A percentile compares a stretch with the other conserved stretches of the same genome.
Evolutionary conservation across 2,113 vertebrate species (phyloP).

Genomic region (Sula dactylatra): DNA sequence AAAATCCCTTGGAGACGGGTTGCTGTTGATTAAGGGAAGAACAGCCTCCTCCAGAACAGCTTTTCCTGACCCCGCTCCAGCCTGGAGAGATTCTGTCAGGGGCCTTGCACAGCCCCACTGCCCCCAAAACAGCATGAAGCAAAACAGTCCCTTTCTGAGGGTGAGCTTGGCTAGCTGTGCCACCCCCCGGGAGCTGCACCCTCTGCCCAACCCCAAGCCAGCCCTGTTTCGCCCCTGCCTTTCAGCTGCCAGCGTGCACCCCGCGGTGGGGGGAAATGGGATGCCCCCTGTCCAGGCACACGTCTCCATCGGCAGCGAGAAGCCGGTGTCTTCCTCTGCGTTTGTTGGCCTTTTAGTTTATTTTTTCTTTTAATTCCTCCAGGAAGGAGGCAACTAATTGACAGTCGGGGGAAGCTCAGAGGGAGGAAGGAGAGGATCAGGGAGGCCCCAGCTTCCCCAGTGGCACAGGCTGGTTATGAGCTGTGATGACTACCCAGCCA

Average conservation of each 20-base stretch:
- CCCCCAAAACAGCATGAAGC: not conserved
- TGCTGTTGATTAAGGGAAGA: not conserved
- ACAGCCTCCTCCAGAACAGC: not conserved
- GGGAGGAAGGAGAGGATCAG: not conserved
- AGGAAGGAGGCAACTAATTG: not conserved
- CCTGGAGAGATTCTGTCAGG: not conserved
- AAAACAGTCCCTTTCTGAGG: not conserved
- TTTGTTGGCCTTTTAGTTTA: not conserved
- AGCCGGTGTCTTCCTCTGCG: accelerated
- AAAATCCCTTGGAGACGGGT: not conserved
- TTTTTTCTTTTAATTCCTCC: not conserved
- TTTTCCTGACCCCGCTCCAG: not conserved
- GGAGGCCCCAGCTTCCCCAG: not conserved
- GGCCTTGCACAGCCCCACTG: not conserved
- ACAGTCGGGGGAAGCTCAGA: not conserved
- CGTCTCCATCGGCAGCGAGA: accelerated
- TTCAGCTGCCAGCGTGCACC: not conserved
- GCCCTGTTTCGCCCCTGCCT: not conserved
- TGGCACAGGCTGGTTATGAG: not conserved
- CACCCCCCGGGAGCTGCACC: accelerated
- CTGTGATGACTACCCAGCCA: not conserved
- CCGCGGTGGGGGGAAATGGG: accelerated
- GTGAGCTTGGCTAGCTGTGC: not conserved
- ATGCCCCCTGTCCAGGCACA: not conserved
- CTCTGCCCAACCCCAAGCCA: not conserved